Conservation (phyloP, 2,888 invertebrate species). For the Pollenia labialis region DNA sequence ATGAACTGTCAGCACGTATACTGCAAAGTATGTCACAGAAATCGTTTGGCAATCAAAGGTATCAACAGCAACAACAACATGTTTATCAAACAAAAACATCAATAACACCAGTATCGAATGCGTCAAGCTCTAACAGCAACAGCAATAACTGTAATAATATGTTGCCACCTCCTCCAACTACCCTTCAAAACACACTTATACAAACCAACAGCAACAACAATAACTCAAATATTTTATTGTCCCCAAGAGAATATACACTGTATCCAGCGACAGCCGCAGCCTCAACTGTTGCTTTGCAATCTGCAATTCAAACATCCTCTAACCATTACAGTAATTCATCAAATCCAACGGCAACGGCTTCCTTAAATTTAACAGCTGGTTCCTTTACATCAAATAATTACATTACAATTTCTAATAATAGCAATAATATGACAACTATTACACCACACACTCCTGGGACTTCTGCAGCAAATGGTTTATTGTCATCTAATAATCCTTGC, state of each 20-base stretch:
- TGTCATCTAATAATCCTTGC: constrained; percentile 51
- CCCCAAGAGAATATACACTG: constrained; percentile 79
- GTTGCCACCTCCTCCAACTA: constrained; percentile 75
- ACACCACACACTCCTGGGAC: constrained; percentile 72
- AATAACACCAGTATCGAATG: constrained; percentile 64
- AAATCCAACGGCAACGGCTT: constrained; percentile 22
- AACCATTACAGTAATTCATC: constrained; percentile 57
- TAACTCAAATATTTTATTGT: constrained; percentile 79
- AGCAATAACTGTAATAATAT: constrained; percentile 73
- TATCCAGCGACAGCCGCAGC: constrained; percentile 75
- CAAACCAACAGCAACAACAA: constrained; percentile 46
- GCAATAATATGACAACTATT: constrained; percentile 65
- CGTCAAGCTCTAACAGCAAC: constrained; percentile 25
- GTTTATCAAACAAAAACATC: constrained; percentile 67
- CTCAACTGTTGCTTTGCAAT: constrained; percentile 64
- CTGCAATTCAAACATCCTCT: constrained; percentile 42
- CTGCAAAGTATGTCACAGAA: constrained; percentile 84
- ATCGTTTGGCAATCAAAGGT: constrained; percentile 79
- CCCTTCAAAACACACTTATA: constrained; percentile 36
- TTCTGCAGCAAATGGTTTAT: constrained; percentile 61
- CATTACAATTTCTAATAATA: constrained; percentile 59
- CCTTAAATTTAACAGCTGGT: constrained; percentile 46
- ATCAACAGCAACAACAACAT: constrained; percentile 78
- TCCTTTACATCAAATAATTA: constrained; percentile 62
- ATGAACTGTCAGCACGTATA: constrained; percentile 83